Evolutionary conservation across 2,113 vertebrate genomes (phyloP).

Genomic region (Cromileptes altivelis): DNA sequence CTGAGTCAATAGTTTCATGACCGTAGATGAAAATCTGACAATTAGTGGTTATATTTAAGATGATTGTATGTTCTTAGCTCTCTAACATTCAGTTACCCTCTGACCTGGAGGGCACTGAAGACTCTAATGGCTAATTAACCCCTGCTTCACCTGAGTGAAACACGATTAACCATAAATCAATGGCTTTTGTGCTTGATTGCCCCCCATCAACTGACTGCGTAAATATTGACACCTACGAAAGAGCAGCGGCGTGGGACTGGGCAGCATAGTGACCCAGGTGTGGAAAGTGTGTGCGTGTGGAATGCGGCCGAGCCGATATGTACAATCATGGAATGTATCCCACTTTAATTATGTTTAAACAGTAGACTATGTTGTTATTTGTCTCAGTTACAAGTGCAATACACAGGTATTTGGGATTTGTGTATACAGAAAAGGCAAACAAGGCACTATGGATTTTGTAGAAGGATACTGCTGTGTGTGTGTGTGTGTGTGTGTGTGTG

Average conservation of each 20-base stretch:
- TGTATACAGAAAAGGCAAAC: conserved; percentile 56
- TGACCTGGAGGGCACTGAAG: conserved; percentile 59
- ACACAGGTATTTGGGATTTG: conserved; percentile 42
- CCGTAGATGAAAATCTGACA: conserved; percentile 3
- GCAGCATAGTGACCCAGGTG: conserved; percentile 34
- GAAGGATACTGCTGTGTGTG: conserved; percentile 40
- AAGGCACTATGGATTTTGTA: conserved; percentile 46
- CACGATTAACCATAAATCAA: conserved; percentile 78
- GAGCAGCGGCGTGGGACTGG: not conserved
- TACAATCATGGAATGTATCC: conserved; percentile 34
- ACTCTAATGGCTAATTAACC: conserved; percentile 80
- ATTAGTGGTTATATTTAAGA: conserved; percentile 42
- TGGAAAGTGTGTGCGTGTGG: not conserved
- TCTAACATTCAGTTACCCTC: conserved; percentile 51
- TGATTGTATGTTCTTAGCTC: conserved; percentile 51
- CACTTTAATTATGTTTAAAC: conserved; percentile 59
- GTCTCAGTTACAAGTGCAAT: conserved; percentile 36
- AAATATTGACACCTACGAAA: conserved; percentile 61
- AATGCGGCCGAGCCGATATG: conserved; percentile 3
- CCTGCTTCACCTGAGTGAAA: conserved; percentile 53
- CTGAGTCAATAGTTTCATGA: not conserved
- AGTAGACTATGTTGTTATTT: conserved; percentile 34
- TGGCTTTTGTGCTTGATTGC: conserved; percentile 71
- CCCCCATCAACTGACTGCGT: conserved; percentile 43
- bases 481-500: conserved; percentile 1